These are phyloP conservation scores for Engraulis encrasicolus DNA, from an alignment of 2,113 vertebrate species.

Conservation along the genomic window DNA sequence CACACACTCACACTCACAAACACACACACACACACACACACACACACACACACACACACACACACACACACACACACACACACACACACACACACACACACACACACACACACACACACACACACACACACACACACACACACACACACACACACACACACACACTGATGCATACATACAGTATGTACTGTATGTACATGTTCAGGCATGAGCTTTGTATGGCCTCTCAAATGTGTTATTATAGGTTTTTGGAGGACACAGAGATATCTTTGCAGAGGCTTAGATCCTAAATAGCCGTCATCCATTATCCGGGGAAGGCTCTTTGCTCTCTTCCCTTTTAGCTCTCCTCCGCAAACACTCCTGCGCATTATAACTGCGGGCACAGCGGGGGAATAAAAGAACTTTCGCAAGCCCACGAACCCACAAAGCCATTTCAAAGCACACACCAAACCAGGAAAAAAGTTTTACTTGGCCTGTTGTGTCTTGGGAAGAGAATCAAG, in stretches of 20 bases:
- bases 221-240: background rate
- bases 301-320: background rate
- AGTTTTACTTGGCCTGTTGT: background rate
- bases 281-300: background rate
- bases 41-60: background rate
- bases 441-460: background rate
- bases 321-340: too few relatives aligned
- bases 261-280: background rate
- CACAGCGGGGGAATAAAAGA: background rate
- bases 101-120: background rate
- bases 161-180: too few relatives aligned
- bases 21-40: conserved; percentile 41
- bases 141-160: background rate
- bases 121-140: background rate
- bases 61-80: conserved; percentile 27
- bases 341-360: background rate
- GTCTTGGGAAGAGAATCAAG: background rate
- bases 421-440: background rate
- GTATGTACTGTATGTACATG: too few relatives aligned
- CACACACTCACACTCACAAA: too few relatives aligned
- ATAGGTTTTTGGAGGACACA: background rate
- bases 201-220: background rate
- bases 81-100: conserved; percentile 24
- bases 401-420: too few relatives aligned
- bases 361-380: background rate